These are phyloP conservation scores for Heliangelus exortis DNA, from an alignment of 2,797 vertebrate species.

Conservation along the genomic window DNA sequence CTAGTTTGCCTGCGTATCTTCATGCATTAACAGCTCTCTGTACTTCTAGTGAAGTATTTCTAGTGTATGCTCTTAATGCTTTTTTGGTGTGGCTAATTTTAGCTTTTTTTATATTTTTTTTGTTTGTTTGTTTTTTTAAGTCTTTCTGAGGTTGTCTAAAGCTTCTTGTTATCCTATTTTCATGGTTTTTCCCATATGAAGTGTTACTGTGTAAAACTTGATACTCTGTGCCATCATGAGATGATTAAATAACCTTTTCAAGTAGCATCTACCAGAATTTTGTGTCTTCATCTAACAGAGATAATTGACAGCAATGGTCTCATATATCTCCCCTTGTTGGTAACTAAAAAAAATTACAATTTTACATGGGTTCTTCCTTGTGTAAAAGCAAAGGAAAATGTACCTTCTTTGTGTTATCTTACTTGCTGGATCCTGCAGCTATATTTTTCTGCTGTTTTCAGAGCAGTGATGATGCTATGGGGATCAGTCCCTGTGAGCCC, in stretches of 20 bases:
- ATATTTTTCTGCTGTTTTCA: background rate
- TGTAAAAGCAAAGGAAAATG: background rate
- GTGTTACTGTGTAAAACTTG: background rate
- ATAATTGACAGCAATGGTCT: background rate
- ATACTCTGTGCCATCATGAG: background rate
- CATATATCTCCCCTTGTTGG: background rate
- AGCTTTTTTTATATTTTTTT: background rate
- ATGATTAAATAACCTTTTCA: constrained; percentile 31
- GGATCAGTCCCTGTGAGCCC: background rate
- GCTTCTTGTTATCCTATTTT: background rate
- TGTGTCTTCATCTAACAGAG: background rate
- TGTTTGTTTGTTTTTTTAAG: too few relatives aligned
- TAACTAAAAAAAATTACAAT: background rate
- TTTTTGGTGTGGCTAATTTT: background rate
- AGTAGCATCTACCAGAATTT: background rate
- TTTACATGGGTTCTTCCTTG: background rate
- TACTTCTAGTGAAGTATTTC: background rate
- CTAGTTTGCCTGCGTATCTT: background rate
- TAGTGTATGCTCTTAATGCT: background rate
- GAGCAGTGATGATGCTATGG: background rate
- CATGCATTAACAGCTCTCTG: background rate
- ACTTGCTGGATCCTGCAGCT: background rate
- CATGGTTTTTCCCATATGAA: background rate
- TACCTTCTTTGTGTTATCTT: background rate
- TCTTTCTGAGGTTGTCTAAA: background rate